Conservation (phyloP, 1,140 invertebrate genomes). For the Cydia strobilella region DNA sequence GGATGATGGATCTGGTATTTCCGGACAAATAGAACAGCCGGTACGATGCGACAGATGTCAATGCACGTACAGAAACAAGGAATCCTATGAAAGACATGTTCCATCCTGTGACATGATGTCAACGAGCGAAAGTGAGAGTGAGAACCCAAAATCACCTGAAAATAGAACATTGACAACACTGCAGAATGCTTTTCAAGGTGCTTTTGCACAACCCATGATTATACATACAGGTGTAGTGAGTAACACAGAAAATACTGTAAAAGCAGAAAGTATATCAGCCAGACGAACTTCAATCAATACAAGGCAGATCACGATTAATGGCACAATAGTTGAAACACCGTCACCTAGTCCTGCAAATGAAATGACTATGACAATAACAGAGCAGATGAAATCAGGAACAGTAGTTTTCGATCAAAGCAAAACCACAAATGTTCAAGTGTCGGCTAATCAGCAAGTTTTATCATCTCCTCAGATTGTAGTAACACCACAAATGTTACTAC, state of each 20-base stretch:
- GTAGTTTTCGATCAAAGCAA: slow-evolving; percentile 75
- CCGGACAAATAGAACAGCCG: slow-evolving; percentile 82
- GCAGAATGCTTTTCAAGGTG: slow-evolving; percentile 76
- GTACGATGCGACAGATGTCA: slow-evolving; percentile 94
- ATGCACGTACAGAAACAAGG: slow-evolving; percentile 92
- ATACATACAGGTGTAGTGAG: slow-evolving; percentile 74
- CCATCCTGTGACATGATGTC: slow-evolving; percentile 88
- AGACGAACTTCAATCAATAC: slow-evolving; percentile 78
- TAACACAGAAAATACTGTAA: slow-evolving; percentile 70
- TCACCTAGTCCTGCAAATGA: slow-evolving; percentile 76
- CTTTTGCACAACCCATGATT: slow-evolving; percentile 76
- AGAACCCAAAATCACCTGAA: slow-evolving; percentile 80
- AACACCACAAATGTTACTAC: slow-evolving; percentile 74
- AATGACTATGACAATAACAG: slow-evolving; percentile 77
- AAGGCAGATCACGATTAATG: slow-evolving; percentile 79
- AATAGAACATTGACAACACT: slow-evolving; percentile 77
- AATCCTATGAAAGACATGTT: slow-evolving; percentile 92
- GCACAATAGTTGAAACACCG: slow-evolving; percentile 78
- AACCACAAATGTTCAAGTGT: slow-evolving; percentile 71
- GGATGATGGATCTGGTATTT: slow-evolving; percentile 61
- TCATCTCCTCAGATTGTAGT: slow-evolving; percentile 78
- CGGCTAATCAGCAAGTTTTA: slow-evolving; percentile 70
- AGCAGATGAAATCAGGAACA: slow-evolving; percentile 75
- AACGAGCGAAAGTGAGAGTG: slow-evolving; percentile 88
- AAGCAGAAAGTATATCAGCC: slow-evolving; percentile 73